phyloP scores from a whole-genome alignment of 2,888 invertebrate genomes.

The Sinhomidia bicolor region DNA sequence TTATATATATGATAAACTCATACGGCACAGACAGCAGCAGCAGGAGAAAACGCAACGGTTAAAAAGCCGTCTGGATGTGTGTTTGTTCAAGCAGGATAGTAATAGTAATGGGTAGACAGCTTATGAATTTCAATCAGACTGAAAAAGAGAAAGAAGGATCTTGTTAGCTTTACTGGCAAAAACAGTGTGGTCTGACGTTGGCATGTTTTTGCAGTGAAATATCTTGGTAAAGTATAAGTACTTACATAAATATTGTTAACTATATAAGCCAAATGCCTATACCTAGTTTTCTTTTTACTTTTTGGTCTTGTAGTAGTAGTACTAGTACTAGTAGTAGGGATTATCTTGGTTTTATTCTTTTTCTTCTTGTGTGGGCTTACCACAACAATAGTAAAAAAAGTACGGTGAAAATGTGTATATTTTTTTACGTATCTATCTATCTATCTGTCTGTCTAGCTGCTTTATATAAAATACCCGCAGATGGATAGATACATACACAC shows the following conservation, averaged over 20 bases:
- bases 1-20: background rate
- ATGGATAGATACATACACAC: too few relatives aligned
- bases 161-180: constrained; percentile 30
- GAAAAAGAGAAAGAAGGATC: constrained; percentile 35
- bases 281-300: too few relatives aligned
- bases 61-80: background rate
- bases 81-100: constrained; percentile 6
- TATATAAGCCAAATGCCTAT: background rate
- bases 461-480: background rate
- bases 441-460: too few relatives aligned
- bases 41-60: background rate
- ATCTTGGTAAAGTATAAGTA: background rate
- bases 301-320: background rate
- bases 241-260: background rate
- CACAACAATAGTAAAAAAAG: constrained; percentile 30
- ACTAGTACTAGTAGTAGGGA: background rate
- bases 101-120: constrained; percentile 54
- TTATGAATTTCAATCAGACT: constrained; percentile 65
- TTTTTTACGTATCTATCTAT: too few relatives aligned
- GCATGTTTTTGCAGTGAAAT: background rate
- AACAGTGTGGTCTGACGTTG: constrained; percentile 22
- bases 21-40: background rate
- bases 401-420: too few relatives aligned
- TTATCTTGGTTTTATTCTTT: constrained; percentile 28
- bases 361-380: constrained; percentile 20